Base-by-base conservation (phyloP, 2,888 invertebrate genomes). In the Cantharis rufa region DNA sequence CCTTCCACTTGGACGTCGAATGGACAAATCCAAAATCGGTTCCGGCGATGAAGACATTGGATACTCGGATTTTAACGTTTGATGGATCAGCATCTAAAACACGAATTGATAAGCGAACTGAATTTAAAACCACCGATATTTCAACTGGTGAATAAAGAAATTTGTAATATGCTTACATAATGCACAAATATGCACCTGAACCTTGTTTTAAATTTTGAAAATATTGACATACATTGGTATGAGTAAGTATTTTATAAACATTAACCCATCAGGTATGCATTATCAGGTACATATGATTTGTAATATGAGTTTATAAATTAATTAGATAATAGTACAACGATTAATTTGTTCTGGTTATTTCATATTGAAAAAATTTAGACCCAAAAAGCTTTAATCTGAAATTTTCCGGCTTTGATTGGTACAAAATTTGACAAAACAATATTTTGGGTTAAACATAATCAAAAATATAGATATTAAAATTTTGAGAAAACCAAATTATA, bases 21-120 rank as follows among this genome's bases (percentile, higher is more conserved):
- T 82, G 32, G 84, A 86, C 24, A 87, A 77, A 79, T 86, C 85
- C 72, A 86, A 79, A 27, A 84, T 84, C 13, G 82, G 80, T 28
- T 28, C 28, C 28, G 69, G 15, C 21, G 64, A 24, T 13, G 18
- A 21, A n/a, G n/a, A 18, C 64, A 24, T 66, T n/a, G 24, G 18
- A 24, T 69, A 28, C 3, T 27, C 64, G 1, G 13, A 13, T 48
- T 48, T 48, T 48, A 48, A 7, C n/a, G 48, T n/a, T 48, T 48
- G n/a, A 7, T 69, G 24, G 16, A 72, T 69, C 10, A 78, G 62
- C 80, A 81, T 76, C 81, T 81, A 76, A 10, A 81, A 81, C 18
- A 72, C 74, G 70, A 16, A 16, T 16, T 16, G 16, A 16, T 16
- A 2, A 24, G 15, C 48, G 13, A 71, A 48, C 48, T 16, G 18